phyloP scores from a whole-genome alignment of 37 sponge, comb jelly and placozoan genomes.

The Bolinopsis microptera region DNA sequence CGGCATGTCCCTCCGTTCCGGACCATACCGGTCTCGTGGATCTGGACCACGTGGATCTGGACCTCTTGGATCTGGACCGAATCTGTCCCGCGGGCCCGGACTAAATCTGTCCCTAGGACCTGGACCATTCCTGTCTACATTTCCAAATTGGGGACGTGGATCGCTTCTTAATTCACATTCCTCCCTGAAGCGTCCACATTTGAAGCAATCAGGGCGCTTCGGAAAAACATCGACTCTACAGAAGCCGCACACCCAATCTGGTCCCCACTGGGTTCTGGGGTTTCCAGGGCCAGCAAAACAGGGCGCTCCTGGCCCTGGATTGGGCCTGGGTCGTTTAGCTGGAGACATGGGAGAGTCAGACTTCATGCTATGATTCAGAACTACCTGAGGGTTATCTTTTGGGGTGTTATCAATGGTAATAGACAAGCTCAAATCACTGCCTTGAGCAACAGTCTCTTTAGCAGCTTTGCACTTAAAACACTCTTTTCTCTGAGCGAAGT shows the following conservation, averaged over 20 bases:
- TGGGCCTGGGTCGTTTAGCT: neutral
- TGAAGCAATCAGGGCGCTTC: slow-evolving; percentile 18
- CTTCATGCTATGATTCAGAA: neutral
- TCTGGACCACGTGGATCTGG: slow-evolving; percentile 32
- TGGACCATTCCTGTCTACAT: neutral
- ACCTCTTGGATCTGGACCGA: neutral
- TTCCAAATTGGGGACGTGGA: neutral
- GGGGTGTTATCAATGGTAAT: slow-evolving; percentile 5
- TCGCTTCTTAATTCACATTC: slow-evolving; percentile 17
- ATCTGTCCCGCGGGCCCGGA: neutral
- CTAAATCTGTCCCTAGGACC: neutral
- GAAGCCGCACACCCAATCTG: slow-evolving; percentile 16
- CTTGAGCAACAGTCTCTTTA: neutral
- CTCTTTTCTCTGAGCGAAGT: neutral
- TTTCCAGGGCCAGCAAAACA: neutral
- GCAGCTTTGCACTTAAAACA: neutral
- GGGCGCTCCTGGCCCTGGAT: neutral
- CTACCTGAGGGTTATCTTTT: neutral
- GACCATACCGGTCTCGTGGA: neutral
- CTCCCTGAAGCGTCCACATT: slow-evolving; percentile 41
- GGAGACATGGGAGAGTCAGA: neutral
- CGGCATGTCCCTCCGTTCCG: neutral
- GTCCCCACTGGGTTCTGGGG: neutral
- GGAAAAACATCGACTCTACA: slow-evolving; percentile 43
- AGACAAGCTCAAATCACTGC: neutral